Evolutionary conservation across 2,888 invertebrate genomes (phyloP).

Genomic region (Dilophus febrilis): DNA sequence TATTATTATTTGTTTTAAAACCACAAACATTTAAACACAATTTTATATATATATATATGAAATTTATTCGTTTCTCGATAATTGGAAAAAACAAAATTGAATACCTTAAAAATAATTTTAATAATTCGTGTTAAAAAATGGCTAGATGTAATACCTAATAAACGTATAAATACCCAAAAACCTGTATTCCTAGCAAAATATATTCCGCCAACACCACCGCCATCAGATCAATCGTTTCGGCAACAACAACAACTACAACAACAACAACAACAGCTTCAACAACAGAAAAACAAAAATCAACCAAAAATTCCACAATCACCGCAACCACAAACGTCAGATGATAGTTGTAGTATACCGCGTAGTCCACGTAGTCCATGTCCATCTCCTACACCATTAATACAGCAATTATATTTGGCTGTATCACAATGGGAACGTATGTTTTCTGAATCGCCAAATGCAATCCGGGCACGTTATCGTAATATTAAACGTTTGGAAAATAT

Average conservation of each 20-base stretch:
- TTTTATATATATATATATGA: no score
- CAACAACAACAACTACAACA: constrained; percentile 9
- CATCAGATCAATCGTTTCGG: neutral
- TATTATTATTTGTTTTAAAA: no score
- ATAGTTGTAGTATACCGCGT: neutral
- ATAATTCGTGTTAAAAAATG: no score
- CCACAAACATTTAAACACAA: no score
- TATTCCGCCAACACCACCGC: constrained; percentile 16
- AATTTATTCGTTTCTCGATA: no score
- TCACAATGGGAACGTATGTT: constrained; percentile 25
- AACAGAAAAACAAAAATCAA: constrained; percentile 12
- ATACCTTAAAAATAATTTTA: no score
- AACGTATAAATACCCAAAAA: constrained; percentile 1
- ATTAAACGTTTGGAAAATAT: constrained; percentile 13
- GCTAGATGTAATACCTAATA: neutral
- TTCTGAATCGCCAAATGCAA: constrained; percentile 15
- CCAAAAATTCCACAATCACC: no score
- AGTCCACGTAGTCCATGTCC: constrained; percentile 22
- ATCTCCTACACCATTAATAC: constrained; percentile 34
- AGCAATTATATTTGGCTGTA: constrained; percentile 31
- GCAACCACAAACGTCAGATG: neutral
- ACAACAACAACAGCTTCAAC: constrained; percentile 13
- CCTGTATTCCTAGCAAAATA: constrained; percentile 10
- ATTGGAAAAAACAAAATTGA: no score
- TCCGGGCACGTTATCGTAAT: constrained; percentile 7